Evolutionary conservation across 2,888 invertebrate genomes (phyloP), one percentile per base, ranked within the genome.

Genomic region (Pegoplata infirma): DNA sequence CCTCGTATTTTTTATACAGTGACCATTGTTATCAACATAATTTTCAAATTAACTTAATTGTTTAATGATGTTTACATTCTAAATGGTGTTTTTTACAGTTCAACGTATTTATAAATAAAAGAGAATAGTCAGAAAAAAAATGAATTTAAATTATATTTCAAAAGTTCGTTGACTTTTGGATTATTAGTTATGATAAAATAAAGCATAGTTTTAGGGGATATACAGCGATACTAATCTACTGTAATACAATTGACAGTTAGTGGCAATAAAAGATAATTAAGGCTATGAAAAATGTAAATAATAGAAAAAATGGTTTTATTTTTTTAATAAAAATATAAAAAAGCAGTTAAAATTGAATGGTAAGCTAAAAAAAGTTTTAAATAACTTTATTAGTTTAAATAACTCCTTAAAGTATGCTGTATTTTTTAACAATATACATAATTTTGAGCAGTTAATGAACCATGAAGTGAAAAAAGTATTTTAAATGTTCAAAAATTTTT

Each of bases 21-120:
- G 49, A 32, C 8, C 44, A 32, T 69, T 64, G 23, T 71, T 25
- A 4, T 64, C 14, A 61, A 53, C 55, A 59, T 66, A 75, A 69
- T 63, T 51, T 58, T 36, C 21, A 58, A 76, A 71, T 71, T 69
- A 64, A 64, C 53, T 71, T 71, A 59, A 76, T 66, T 71, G 71
- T 61, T 76, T 76, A 76, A 76, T 71, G 71, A 59, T 55, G 76
- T 59, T 53, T 21, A 49, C 53, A 47, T 36, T 51, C 25, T 61
- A 59, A 71, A 71, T 66, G 46, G 5, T 1, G n/a, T 19, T 53
- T 10, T 53, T 59, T 58, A 8, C 10, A 28, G 16, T 53, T 59
- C 8, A 59, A 5, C 12, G 5, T 5, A 25, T 6, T 25, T 5
- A 25, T 25, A 25, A 25, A 25, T 25, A 25, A 25, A n/a, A n/a